These are phyloP conservation scores for Aviceda subcristata DNA, from an alignment of 2,113 vertebrate species.

Conservation along the genomic window DNA sequence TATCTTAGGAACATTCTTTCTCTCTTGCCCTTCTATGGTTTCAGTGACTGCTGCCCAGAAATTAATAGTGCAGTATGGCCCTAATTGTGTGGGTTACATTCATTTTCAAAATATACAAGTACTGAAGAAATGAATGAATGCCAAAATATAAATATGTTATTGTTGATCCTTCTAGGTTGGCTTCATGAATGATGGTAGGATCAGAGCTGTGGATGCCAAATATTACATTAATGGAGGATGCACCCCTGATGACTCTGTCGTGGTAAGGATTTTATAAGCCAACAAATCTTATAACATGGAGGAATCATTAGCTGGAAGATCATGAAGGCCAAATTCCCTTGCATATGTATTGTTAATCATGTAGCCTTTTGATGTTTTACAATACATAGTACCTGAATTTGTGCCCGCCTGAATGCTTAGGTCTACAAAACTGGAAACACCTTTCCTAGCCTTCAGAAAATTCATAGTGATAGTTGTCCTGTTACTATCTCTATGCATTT, in stretches of 20 bases:
- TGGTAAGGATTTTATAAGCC: conserved; percentile 67
- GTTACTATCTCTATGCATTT: not conserved
- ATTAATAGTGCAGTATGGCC: not conserved
- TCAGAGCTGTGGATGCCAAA: conserved; percentile 78
- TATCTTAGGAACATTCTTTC: not conserved
- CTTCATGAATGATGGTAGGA: conserved; percentile 83
- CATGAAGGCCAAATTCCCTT: not conserved
- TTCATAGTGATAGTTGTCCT: not conserved
- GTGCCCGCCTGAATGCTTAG: not conserved
- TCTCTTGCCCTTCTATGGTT: not conserved
- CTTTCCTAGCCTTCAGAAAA: not conserved
- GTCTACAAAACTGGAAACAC: not conserved
- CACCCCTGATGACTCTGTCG: conserved; percentile 74
- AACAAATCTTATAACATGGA: not conserved
- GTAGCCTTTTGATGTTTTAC: not conserved
- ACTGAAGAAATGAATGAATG: not conserved
- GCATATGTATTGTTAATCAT: not conserved
- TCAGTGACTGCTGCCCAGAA: not conserved
- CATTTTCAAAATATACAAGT: not conserved
- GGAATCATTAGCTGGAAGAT: not conserved
- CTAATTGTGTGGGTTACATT: not conserved
- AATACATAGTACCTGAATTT: not conserved
- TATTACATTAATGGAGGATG: conserved; percentile 83
- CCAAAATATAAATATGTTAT: not conserved
- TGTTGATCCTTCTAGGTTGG: conserved; percentile 77